These are phyloP conservation scores for Hoplias malabaricus DNA, from an alignment of 2,113 vertebrate genomes.

Conservation along the genomic window DNA sequence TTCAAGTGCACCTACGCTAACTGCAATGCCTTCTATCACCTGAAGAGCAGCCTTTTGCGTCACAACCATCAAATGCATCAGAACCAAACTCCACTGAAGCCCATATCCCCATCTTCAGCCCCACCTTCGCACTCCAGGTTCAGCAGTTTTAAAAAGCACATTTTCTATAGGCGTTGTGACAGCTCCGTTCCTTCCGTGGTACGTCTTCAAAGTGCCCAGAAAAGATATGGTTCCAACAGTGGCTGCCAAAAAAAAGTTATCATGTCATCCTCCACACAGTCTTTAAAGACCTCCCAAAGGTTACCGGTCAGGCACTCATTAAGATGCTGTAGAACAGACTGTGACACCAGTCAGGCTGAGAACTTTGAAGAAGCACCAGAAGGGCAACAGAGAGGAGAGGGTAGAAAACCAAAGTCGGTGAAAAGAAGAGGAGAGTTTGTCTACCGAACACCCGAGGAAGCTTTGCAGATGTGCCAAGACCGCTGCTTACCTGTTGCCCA, in stretches of 20 bases:
- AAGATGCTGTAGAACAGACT: conserved; percentile 40
- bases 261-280: conserved; percentile 49
- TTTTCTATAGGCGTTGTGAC: conserved; percentile 82
- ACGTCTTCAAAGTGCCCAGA: conserved; percentile 74
- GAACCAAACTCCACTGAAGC: conserved; percentile 52
- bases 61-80: conserved; percentile 74
- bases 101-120: conserved; percentile 63
- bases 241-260: conserved; percentile 79
- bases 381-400: neutral
- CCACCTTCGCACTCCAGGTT: conserved; percentile 81
- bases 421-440: conserved; percentile 23
- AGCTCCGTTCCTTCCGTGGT: conserved; percentile 81
- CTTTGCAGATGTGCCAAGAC: conserved; percentile 91
- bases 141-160: conserved; percentile 84
- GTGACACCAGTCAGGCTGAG: conserved; percentile 18
- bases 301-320: conserved; percentile 42
- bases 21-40: conserved; percentile 84
- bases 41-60: conserved; percentile 85
- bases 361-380: neutral
- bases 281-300: conserved; percentile 52
- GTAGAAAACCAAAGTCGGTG: neutral
- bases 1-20: conserved; percentile 85
- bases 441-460: conserved; percentile 81
- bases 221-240: conserved; percentile 64
- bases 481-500: conserved; percentile 81